Evolutionary conservation across 2,888 invertebrate species (phyloP).

Genomic region (Heliconius cydno): DNA sequence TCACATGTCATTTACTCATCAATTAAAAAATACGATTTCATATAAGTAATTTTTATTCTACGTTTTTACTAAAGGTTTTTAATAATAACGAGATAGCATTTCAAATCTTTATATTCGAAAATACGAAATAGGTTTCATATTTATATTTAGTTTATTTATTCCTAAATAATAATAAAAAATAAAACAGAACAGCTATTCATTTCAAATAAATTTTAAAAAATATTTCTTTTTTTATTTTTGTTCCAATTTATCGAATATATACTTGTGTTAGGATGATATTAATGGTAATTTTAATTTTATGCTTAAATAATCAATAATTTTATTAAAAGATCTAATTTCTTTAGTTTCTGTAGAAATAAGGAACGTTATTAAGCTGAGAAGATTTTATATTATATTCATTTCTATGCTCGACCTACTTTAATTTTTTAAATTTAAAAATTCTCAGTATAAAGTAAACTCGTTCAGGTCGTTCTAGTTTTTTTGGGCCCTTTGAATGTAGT

Average conservation of each 20-base stretch:
- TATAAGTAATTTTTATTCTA: no score
- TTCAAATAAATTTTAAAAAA: not conserved
- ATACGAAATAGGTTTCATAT: no score
- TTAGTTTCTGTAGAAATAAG: not conserved
- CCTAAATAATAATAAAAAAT: no score
- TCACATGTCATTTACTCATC: not conserved
- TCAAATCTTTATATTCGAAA: no score
- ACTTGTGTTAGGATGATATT: no score
- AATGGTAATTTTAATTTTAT: not conserved
- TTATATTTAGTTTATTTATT: no score
- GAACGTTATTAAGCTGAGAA: not conserved
- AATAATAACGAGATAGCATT: no score
- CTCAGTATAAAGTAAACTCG: constrained; percentile 8
- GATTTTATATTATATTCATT: constrained; percentile 8
- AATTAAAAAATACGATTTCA: no score
- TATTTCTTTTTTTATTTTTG: not conserved
- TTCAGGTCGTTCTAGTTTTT: constrained; percentile 1
- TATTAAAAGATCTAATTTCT: not conserved
- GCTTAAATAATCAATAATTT: not conserved
- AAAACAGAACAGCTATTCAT: no score
- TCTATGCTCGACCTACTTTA: constrained; percentile 13
- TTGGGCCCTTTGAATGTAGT: not conserved
- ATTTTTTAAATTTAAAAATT: constrained; percentile 3
- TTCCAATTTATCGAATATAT: no score
- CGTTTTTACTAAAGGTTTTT: no score